Conservation (phyloP, 2,888 invertebrate genomes). For the Harpagoxenus sublaevis region DNA sequence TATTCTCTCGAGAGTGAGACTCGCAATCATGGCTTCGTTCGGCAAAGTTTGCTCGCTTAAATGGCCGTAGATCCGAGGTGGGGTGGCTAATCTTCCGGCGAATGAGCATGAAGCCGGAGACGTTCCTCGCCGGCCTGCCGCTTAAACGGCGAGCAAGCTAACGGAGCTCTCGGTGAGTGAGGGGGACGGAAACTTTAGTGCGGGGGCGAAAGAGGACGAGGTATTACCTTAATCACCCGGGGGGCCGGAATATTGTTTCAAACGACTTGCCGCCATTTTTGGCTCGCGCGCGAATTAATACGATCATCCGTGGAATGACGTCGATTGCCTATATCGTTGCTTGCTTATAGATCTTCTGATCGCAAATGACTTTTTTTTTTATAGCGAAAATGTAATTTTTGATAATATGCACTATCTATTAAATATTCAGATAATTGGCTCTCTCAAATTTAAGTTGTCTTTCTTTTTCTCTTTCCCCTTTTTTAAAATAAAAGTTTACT, state of each 20-base stretch:
- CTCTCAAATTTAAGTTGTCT: not conserved
- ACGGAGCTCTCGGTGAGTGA: constrained; percentile 47
- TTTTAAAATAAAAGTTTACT: not conserved
- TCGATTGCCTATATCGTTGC: not conserved
- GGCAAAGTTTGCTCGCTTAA: constrained; percentile 76
- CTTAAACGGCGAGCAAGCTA: constrained; percentile 51
- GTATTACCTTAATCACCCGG: constrained; percentile 56
- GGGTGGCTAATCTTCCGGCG: constrained; percentile 78
- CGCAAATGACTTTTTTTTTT: not conserved
- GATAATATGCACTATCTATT: not conserved
- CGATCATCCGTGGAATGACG: not conserved
- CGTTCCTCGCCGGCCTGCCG: constrained; percentile 25
- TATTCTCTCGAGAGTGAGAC: constrained; percentile 74
- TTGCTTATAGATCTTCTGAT: not conserved
- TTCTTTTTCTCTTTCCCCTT: not conserved
- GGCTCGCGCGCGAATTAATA: constrained; percentile 42
- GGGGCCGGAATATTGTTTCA: constrained; percentile 63
- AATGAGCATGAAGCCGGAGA: constrained; percentile 71
- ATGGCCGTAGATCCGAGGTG: constrained; percentile 74
- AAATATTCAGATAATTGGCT: not conserved
- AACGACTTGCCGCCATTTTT: constrained; percentile 46
- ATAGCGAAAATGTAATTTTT: not conserved
- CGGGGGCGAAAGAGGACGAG: constrained; percentile 46
- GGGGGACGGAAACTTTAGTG: constrained; percentile 35
- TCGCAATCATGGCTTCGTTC: constrained; percentile 74